Evolutionary conservation across 2,888 invertebrate species (phyloP), one percentile per base, ranked within the genome.

Genomic region (Marasmarcha lunaedactyla): DNA sequence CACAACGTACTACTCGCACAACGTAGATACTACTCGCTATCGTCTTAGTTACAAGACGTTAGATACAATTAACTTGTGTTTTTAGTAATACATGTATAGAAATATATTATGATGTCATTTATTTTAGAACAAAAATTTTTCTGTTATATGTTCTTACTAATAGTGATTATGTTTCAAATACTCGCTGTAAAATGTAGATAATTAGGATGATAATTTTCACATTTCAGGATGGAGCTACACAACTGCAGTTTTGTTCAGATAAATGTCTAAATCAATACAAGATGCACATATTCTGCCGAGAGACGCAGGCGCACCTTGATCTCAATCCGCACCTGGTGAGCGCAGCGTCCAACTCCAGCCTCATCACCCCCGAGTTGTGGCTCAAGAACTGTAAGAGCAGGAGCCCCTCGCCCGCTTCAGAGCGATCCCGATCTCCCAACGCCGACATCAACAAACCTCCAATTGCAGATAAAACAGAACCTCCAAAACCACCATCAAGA

Each of bases 261-360:
- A 95, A 95, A 85, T 97, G 96, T 62, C 85, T 96, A 50, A 96
- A 95, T 65, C 95, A 96, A 71, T 97, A 96, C 86, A 96, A 97
- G 84, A 96, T 97, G 95, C 94, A 95, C 70, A 95, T 96, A 48
- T 97, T 97, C 77, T 96, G 96, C 74, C 89, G 92, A 38, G 96
- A 96, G 77, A 95, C 96, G 3, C 92, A 94, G 64, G 95, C 95
- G 5, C 95, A 95, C 65, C 86, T 96, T 42, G 93, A 95, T 63
- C 88, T 95, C 70, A 90, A 90, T 65, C 92, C 92, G 1, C 92
- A 92, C 64, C 72, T 91, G 52, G 88, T 79, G 49, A 78, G 65
- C 55, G 73, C 73, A 37, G 60, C 84, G 5, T 76, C 84, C 12
- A 59, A 83, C 15, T 70, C 84, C 43, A 85, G 78, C 50, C 78